Evolutionary conservation across 2,888 invertebrate species (phyloP).

Genomic region (Branchinecta sandiegonensis): DNA sequence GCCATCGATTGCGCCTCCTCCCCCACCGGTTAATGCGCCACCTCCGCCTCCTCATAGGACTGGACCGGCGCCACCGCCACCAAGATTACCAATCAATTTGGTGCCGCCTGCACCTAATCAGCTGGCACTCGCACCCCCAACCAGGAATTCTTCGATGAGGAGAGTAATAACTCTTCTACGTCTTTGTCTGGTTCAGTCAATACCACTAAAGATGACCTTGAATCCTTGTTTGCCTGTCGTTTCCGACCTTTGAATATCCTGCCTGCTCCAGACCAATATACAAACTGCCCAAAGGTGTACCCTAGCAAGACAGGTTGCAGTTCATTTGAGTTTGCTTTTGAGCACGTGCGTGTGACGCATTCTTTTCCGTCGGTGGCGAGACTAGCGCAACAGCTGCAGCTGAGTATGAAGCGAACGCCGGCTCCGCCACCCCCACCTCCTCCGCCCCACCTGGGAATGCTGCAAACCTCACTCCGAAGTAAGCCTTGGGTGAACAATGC

Average conservation of each 20-base stretch:
- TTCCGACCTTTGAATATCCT: constrained; percentile 49
- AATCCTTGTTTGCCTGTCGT: constrained; percentile 48
- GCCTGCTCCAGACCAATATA: constrained; percentile 53
- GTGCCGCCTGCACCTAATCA: constrained; percentile 26
- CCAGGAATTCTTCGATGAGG: constrained; percentile 48
- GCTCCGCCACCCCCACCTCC: constrained; percentile 10
- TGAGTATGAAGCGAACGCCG: not conserved
- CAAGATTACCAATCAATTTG: constrained; percentile 27
- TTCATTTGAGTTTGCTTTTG: constrained; percentile 1
- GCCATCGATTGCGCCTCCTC: constrained; percentile 33
- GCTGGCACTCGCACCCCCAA: constrained; percentile 44
- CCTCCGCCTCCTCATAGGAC: constrained; percentile 28
- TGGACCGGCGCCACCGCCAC: constrained; percentile 29
- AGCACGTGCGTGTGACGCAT: not conserved
- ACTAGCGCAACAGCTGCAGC: constrained; percentile 4
- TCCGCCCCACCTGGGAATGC: not conserved
- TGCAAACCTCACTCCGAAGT: not conserved
- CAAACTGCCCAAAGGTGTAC: constrained; percentile 32
- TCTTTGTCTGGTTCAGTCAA: constrained; percentile 21
- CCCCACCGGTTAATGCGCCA: constrained; percentile 29
- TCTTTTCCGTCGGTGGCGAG: not conserved
- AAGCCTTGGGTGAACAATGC: not conserved
- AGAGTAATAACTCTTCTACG: constrained; percentile 31
- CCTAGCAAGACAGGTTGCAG: constrained; percentile 28
- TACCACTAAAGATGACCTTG: constrained; percentile 42